Evolutionary conservation across 2,113 vertebrate species (phyloP), one percentile per base, ranked within the genome.

Genomic region (Charina bottae): DNA sequence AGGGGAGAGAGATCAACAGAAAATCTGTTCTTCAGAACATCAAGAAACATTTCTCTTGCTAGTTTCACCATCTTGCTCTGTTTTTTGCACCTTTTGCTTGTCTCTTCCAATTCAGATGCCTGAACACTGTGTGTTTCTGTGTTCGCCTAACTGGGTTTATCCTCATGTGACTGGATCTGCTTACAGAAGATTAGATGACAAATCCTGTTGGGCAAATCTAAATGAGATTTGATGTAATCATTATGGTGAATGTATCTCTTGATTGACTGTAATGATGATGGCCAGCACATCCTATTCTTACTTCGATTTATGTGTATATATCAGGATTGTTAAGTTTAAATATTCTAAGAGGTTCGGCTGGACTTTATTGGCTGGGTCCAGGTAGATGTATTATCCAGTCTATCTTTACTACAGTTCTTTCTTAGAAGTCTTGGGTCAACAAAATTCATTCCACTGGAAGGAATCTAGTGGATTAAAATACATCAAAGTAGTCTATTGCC

Each of bases 291-390:
- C 94, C 1, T 56, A 95, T 88, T 88, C 72, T 92, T 92, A 93
- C 91, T 95, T 96, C 94, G 93, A 93, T 94, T 93, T 94, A 26
- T 93, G 33, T 19, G 90, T 85, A 92, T 56, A 88, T 95, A 94
- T 96, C 94, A 96, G 95, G 95, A 94, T 95, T 90, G 42, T 92
- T 92, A 89, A 95, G 92, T 93, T 94, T 94, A 96, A 49, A 46
- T 84, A 83, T 84, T 64, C 17, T 62, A 92, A 92, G 89, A 54
- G 58, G 5, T 33, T 46, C 55, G 56, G 11, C 21, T 62, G 59
- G 86, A 95, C 93, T 96, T 97, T 94, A 68, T 28, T 6, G 83
- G 72, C 92, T 94, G 93, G 95, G 90, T 93, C 60, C 78, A 96
- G 90, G 68, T 92, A 94, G 88, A 94, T 92, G 94, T 91, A 93